These are phyloP conservation scores for Sparidentex hasta DNA, from an alignment of 2,797 vertebrate genomes.

Conservation along the genomic window DNA sequence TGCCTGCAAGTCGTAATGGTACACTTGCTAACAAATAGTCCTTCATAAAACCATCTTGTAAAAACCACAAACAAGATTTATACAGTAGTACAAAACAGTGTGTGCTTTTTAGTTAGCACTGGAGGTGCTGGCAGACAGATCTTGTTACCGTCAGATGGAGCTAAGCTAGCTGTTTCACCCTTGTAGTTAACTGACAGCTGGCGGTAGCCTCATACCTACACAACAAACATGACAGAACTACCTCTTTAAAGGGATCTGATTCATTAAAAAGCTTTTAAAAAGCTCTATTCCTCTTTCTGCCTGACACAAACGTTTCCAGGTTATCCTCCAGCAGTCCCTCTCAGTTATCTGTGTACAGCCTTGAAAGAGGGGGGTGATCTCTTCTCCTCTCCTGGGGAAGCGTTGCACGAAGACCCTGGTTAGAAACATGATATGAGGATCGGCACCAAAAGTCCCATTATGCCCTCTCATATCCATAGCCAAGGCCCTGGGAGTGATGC, in stretches of 20 bases:
- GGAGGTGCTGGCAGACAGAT: not conserved
- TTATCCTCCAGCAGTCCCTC: conserved; percentile 17
- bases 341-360: conserved; percentile 57
- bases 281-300: not conserved
- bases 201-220: not conserved
- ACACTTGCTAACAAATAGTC: not conserved
- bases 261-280: not conserved
- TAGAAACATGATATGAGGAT: conserved; percentile 78
- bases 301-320: conserved; percentile 59
- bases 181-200: not conserved
- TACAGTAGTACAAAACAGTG: no score
- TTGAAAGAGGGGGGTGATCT: conserved; percentile 63
- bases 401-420: conserved; percentile 67
- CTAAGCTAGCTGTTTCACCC: not conserved
- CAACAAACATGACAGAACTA: not conserved
- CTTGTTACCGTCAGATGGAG: not conserved
- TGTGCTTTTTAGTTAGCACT: not conserved
- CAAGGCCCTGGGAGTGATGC: conserved; percentile 84
- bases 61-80: not conserved
- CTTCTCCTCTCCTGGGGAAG: conserved; percentile 56
- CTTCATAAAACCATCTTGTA: rapidly evolving
- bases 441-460: conserved; percentile 75
- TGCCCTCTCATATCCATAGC: conserved; percentile 79
- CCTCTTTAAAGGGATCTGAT: not conserved
- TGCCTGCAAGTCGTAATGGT: conserved; percentile 1